Conservation (phyloP, 2,113 vertebrate genomes). For the Ploceus nigricollis region DNA sequence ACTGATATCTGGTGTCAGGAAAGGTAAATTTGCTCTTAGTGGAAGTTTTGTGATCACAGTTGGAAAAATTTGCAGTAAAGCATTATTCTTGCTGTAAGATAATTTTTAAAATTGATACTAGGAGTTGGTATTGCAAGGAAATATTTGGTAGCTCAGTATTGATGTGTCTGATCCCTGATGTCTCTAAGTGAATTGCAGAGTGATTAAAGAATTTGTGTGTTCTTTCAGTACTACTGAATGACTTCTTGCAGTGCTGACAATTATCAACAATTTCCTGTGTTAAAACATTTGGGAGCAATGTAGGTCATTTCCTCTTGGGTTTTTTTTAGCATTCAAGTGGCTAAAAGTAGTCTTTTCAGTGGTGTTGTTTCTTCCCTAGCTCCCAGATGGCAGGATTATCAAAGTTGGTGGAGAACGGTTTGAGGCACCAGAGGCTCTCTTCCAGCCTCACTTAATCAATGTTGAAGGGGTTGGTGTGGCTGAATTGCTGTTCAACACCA, state of each 20-base stretch:
- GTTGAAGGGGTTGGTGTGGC: constrained; percentile 97
- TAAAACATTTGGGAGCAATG: background rate
- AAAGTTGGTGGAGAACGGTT: constrained; percentile 98
- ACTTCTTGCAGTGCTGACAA: background rate
- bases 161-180: background rate
- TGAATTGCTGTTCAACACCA: constrained; percentile 97
- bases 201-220: background rate
- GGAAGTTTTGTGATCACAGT: background rate
- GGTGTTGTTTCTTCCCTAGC: constrained; percentile 72
- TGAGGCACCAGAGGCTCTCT: constrained; percentile 95
- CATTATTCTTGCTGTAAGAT: background rate
- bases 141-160: background rate
- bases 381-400: constrained; percentile 96
- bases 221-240: background rate
- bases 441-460: constrained; percentile 98
- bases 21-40: background rate
- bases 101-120: background rate
- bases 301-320: background rate
- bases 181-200: background rate
- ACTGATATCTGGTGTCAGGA: background rate
- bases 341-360: background rate
- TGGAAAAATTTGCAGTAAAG: background rate
- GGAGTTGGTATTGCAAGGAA: background rate
- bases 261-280: constrained; percentile 14
- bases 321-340: background rate